Evolutionary conservation across 2,797 vertebrate genomes (phyloP).

Genomic region (Neomorphus geoffroyi): DNA sequence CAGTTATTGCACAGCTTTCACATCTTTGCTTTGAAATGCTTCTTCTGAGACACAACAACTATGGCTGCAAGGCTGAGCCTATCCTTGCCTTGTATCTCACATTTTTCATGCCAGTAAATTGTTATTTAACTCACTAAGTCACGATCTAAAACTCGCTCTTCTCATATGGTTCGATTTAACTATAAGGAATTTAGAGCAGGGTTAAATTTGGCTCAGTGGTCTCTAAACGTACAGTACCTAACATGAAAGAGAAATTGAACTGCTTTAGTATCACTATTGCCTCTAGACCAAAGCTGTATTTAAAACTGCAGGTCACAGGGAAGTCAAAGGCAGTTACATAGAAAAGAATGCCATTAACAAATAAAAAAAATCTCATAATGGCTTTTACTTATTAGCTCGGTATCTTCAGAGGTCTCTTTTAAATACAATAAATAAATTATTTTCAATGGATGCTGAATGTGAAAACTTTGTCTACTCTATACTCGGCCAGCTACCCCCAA

Average conservation of each 20-base stretch:
- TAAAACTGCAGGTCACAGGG: neutral
- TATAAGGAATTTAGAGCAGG: neutral
- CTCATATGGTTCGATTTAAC: neutral
- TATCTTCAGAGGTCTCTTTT: neutral
- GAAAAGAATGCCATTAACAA: neutral
- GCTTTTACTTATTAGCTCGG: neutral
- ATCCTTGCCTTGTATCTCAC: neutral
- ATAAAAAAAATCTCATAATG: neutral
- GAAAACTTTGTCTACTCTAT: neutral
- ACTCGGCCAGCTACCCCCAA: neutral
- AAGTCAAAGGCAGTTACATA: neutral
- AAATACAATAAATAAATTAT: neutral
- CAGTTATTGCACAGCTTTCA: neutral
- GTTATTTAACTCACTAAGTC: neutral
- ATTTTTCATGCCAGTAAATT: neutral
- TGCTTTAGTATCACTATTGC: neutral
- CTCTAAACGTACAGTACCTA: neutral
- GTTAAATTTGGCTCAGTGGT: neutral
- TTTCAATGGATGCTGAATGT: neutral
- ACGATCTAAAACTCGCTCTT: neutral
- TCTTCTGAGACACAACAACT: neutral
- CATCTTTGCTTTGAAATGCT: neutral
- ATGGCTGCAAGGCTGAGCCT: neutral
- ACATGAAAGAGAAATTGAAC: neutral
- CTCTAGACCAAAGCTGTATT: neutral